phyloP scores from a whole-genome alignment of 1,140 invertebrate species.

The Drosophila albomicans region DNA sequence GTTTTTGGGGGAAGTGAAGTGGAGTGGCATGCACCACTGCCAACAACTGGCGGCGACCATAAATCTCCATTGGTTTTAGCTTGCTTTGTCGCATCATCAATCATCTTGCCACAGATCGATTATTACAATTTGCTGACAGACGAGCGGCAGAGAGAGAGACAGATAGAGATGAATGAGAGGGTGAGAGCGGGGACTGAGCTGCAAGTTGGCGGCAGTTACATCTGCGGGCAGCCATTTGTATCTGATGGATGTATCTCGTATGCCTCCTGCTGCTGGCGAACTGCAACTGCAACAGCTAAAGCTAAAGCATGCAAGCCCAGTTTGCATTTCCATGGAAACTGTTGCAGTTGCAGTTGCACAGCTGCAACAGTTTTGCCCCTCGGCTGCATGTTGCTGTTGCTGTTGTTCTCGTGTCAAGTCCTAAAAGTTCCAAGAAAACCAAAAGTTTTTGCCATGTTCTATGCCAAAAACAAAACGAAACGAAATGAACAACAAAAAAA shows the following conservation, averaged over 20 bases:
- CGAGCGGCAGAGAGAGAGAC: constrained; percentile 15
- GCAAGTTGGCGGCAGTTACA: constrained; percentile 55
- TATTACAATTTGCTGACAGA: constrained; percentile 80
- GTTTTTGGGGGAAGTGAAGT: constrained; percentile 37
- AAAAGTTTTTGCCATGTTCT: constrained; percentile 64
- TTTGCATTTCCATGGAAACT: constrained; percentile 58
- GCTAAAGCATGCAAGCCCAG: constrained; percentile 40
- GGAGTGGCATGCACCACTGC: neutral
- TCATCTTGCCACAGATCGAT: constrained; percentile 74
- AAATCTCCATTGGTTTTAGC: constrained; percentile 62
- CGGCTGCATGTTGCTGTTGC: constrained; percentile 31
- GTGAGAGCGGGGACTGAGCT: neutral
- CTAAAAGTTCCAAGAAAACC: constrained; percentile 74
- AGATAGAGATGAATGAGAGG: too few species aligned
- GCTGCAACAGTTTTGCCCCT: constrained; percentile 58
- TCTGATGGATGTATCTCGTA: constrained; percentile 77
- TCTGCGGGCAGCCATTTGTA: constrained; percentile 77
- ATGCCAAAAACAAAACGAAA: constrained; percentile 48
- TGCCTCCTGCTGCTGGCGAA: constrained; percentile 63
- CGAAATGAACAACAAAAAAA: neutral
- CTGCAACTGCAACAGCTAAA: constrained; percentile 30
- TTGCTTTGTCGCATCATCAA: constrained; percentile 66
- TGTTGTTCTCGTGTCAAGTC: constrained; percentile 69
- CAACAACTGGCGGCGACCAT: constrained; percentile 42
- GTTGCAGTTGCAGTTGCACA: constrained; percentile 57